phyloP scores from a whole-genome alignment of 2,888 invertebrate genomes.

The Rhimphoctona megacephalus region DNA sequence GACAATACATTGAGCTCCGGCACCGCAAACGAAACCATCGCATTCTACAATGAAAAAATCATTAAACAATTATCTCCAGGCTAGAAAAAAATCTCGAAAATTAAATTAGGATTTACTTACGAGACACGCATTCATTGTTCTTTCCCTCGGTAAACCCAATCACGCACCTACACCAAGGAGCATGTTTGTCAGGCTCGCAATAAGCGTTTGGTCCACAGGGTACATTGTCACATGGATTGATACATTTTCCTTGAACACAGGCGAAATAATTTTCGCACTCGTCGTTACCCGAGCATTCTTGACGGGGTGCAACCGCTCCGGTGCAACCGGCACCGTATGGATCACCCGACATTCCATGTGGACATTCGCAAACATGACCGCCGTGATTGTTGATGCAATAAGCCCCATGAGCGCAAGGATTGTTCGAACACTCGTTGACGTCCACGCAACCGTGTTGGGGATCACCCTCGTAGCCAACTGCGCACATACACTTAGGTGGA shows the following conservation, averaged over 20 bases:
- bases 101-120: conserved; percentile 85
- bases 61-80: background rate
- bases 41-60: conserved; percentile 87
- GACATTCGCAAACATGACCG: conserved; percentile 94
- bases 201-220: conserved; percentile 94
- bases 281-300: conserved; percentile 89
- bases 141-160: conserved; percentile 92
- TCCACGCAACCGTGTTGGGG: conserved; percentile 94
- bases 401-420: conserved; percentile 95
- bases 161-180: conserved; percentile 95
- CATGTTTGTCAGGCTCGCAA: conserved; percentile 95
- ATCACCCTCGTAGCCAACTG: conserved; percentile 94
- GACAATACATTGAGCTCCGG: conserved; percentile 94
- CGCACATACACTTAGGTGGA: conserved; percentile 95
- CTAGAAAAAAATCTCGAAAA: background rate
- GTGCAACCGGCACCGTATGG: conserved; percentile 93
- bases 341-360: conserved; percentile 93
- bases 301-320: conserved; percentile 86
- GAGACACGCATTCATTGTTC: conserved; percentile 93
- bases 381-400: conserved; percentile 95
- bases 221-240: conserved; percentile 92
- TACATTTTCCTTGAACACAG: conserved; percentile 92
- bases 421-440: conserved; percentile 93
- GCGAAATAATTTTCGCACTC: conserved; percentile 93
- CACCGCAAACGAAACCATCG: conserved; percentile 91